Evolutionary conservation across 2,888 invertebrate genomes (phyloP), one percentile per base, ranked within the genome.

Genomic region (Tenthredo amoena): DNA sequence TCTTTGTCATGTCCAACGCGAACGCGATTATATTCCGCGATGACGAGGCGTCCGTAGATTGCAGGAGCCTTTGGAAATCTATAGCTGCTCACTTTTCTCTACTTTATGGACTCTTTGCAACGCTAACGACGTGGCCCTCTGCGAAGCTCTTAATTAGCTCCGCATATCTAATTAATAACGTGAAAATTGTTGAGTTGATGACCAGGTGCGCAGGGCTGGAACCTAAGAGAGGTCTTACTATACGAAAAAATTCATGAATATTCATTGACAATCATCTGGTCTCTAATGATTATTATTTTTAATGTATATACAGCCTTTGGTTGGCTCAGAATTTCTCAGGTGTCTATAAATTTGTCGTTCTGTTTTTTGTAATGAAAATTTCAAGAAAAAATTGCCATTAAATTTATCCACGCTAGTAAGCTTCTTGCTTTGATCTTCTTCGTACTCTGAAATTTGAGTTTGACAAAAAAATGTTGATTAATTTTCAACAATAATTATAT

Each of bases 131-230:
- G 55, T 26, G 34, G 55, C 58, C 21, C 34, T 79, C 10, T 26
- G n/a, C 40, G 43, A 47, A 76, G 43, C 77, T 40, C 77, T 77
- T 81, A 81, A 81, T 81, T 81, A 81, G 58, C 81, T 37, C 40
- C 37, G 37, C 21, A 50, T 40, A 40, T 31, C 37, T 81, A 62
- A 81, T 81, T 81, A 81, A 81, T 81, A 37, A 81, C 62, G 50
- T 37, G 40, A 40, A 81, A 50, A 81, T 81, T 77, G 77, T 77
- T 34, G 18, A 55, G 18, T 77, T 26, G 31, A 77, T 55, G 77
- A 34, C 34, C 77, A 34, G 55, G 7, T 77, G 47, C 18, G 55
- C 55, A 7, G 34, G 18, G 10, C 15, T 34, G 2, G n/a, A 15
- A 5, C 9, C 34, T 18, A 77, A 77, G 31, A 7, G 50, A 18